A percentile compares a stretch with the other conserved stretches of the same genome.
These are phyloP conservation scores for Eupithecia tripunctaria DNA, from an alignment of 2,888 invertebrate species.

Conservation along the genomic window DNA sequence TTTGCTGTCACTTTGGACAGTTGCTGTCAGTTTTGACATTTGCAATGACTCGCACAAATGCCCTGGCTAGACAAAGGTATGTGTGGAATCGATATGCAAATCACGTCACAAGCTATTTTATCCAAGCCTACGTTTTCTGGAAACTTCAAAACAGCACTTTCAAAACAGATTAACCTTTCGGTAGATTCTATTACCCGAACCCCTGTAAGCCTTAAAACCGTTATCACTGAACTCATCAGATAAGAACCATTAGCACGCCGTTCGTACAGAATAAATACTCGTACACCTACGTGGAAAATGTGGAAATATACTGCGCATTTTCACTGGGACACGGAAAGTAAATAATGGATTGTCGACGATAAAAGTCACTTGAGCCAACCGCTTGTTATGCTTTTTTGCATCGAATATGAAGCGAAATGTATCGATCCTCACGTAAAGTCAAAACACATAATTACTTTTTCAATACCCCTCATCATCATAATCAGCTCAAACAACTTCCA, in stretches of 20 bases:
- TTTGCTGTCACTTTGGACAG: too few relatives aligned
- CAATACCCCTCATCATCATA: too few relatives aligned
- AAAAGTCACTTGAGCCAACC: not conserved
- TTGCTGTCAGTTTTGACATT: too few relatives aligned
- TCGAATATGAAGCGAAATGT: not conserved
- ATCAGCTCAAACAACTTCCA: not conserved
- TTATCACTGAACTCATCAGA: conserved; percentile 31
- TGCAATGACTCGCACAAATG: too few relatives aligned
- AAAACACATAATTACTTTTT: too few relatives aligned
- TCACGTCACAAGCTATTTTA: not conserved
- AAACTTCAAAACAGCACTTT: conserved; percentile 7
- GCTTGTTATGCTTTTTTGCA: not conserved
- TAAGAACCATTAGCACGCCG: conserved; percentile 29
- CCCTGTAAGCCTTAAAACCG: conserved; percentile 9
- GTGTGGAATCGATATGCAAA: not conserved
- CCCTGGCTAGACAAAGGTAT: not conserved
- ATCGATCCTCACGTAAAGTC: not conserved
- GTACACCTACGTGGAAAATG: conserved; percentile 12
- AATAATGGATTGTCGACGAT: not conserved
- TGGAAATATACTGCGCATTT: conserved; percentile 9
- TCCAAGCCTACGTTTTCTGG: not conserved
- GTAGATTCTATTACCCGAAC: conserved; percentile 23
- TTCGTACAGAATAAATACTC: conserved; percentile 14
- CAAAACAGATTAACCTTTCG: conserved; percentile 28
- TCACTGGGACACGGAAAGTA: conserved; percentile 2